Base-by-base conservation (phyloP, 2,888 invertebrate genomes). In the Aromia moschata region DNA sequence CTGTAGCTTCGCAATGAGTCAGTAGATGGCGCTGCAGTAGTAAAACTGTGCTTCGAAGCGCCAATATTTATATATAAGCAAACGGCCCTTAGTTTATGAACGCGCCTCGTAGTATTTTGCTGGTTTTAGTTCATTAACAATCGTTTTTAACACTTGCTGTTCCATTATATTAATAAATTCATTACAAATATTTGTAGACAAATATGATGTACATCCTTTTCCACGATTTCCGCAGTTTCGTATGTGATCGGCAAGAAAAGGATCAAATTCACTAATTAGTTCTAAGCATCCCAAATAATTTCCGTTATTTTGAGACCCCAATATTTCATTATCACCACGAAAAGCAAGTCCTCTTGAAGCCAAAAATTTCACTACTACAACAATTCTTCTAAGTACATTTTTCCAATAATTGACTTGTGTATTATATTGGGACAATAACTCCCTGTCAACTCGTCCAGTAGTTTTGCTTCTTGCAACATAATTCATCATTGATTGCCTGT, bases 291-390 rank as follows among this genome's bases (percentile, higher is more conserved):
- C 36, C 45, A 44, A 52, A 37, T 47, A 52, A 52, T 52, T 40
- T 40, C 46, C 46, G 41, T 18, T 25, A 7, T 25, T 25, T 3
- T 3, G 25, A 25, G 25, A 25, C 7, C 67, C 59, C 38, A 71
- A 46, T n/a, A n/a, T 68, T 58, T 74, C 67, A 63, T 70, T 60
- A 15, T 62, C 51, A 45, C 69, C 73, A 31, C 67, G 62, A 60
- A 74, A 71, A 14, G 67, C 30, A 56, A 64, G 64, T 46, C 58
- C 59, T 17, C 46, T 46, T 30, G 44, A 52, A 47, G 58, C 56
- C 38, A 56, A 54, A 58, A 25, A 25, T 25, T 25, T 46, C 47
- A 52, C 38, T 46, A 43, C 49, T 36, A 56, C 47, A n/a, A 54
- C 45, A 38, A 53, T 37, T 16, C 17, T 16, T 38, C 40, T 15